phyloP scores from a whole-genome alignment of 2,797 vertebrate species.

The Pachyuromys duprasi region DNA sequence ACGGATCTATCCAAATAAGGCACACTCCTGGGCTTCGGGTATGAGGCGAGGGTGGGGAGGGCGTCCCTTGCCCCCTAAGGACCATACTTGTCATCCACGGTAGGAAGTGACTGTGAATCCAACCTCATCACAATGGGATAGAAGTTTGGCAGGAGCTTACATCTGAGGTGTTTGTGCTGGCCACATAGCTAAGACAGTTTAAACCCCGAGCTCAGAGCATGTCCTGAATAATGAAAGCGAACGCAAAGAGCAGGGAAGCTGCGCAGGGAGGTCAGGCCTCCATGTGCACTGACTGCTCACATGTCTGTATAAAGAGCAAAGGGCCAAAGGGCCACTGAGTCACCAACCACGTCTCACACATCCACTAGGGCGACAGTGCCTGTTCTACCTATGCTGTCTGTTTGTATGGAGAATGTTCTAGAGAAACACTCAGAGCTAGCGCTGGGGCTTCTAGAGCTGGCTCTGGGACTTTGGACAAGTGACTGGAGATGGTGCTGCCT shows the following conservation, averaged over 20 bases:
- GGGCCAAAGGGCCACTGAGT: not conserved
- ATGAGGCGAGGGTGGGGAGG: not conserved
- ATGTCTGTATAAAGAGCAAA: not conserved
- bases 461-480: not conserved
- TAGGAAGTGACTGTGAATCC: not conserved
- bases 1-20: not conserved
- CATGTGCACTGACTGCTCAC: not conserved
- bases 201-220: not conserved
- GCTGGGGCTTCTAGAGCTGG: not conserved
- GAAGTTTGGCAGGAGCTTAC: not conserved
- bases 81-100: not conserved
- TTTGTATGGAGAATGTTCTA: not conserved
- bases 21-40: no score
- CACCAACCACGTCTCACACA: not conserved
- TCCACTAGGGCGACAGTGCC: not conserved
- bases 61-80: not conserved
- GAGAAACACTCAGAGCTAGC: not conserved
- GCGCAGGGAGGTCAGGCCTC: not conserved
- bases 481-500: not conserved
- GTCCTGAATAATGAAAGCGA: not conserved
- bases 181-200: not conserved
- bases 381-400: not conserved
- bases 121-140: not conserved
- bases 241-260: accelerated
- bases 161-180: not conserved